Evolutionary conservation across 2,797 vertebrate species (phyloP).

Genomic region (Dicrostonyx torquatus): DNA sequence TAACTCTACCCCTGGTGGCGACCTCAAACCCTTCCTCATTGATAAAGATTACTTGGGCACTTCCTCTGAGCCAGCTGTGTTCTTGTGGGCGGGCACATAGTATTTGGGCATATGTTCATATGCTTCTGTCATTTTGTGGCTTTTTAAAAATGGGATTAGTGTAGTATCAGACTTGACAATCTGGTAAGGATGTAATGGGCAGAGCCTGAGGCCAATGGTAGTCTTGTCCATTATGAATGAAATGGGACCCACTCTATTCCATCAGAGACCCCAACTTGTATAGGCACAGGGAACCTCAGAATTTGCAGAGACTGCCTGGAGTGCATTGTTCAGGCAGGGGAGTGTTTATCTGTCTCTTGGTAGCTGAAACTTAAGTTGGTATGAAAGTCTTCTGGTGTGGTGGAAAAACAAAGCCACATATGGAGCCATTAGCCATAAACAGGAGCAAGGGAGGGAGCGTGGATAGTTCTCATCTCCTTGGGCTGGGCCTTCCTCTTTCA

Average conservation of each 20-base stretch:
- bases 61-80: not conserved
- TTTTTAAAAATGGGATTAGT: not conserved
- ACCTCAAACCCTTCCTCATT: not conserved
- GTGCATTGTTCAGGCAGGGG: fast-evolving
- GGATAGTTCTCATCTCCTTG: fast-evolving
- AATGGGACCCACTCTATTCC: no score
- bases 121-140: not conserved
- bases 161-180: not conserved
- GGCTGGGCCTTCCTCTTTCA: not conserved
- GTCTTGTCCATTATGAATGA: not conserved
- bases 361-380: not conserved
- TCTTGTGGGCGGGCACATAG: not conserved
- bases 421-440: not conserved
- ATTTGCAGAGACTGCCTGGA: not conserved
- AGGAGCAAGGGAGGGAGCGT: not conserved
- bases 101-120: not conserved
- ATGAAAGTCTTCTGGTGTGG: no score
- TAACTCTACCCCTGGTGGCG: not conserved
- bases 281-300: not conserved
- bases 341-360: not conserved
- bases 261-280: not conserved
- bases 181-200: not conserved
- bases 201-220: not conserved
- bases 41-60: not conserved
- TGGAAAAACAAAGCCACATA: no score